Percentiles rank a stretch among this genome's conserved stretches.
Conservation (phyloP, 2,888 invertebrate genomes). For the Uropetala carovei region DNA sequence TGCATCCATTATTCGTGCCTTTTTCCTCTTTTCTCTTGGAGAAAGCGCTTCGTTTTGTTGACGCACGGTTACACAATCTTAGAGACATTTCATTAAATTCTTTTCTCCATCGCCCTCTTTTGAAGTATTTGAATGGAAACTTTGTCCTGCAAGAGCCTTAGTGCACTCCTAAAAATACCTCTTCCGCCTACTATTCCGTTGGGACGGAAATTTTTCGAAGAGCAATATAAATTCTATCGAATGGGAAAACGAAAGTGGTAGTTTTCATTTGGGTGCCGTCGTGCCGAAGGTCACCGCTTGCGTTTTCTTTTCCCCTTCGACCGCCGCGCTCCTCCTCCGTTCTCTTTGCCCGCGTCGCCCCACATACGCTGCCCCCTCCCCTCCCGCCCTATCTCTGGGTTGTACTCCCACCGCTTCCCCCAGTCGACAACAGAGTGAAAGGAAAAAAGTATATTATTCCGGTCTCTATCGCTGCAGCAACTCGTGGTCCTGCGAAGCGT, state of each 20-base stretch:
- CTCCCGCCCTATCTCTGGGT: neutral
- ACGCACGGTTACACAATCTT: neutral
- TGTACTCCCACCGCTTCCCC: neutral
- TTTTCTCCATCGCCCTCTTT: neutral
- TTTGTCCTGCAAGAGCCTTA: neutral
- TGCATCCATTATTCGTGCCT: too few relatives aligned
- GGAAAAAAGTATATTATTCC: too few relatives aligned
- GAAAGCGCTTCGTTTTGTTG: neutral
- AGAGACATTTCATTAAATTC: neutral
- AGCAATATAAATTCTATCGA: too few relatives aligned
- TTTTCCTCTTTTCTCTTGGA: neutral
- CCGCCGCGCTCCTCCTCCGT: neutral
- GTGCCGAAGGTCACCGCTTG: conserved; percentile 6
- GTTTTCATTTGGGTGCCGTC: too few relatives aligned
- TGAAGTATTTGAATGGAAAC: neutral
- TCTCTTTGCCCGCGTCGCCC: neutral
- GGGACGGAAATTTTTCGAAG: too few relatives aligned
- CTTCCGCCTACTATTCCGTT: too few relatives aligned
- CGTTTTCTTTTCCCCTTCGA: neutral
- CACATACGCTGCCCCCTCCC: neutral
- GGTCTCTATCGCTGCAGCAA: neutral
- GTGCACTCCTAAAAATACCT: neutral
- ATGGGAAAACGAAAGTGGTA: too few relatives aligned
- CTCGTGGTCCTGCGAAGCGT: neutral
- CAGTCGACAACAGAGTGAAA: neutral